Base-by-base conservation (phyloP, 2,888 invertebrate species). In the Eumacrocentrus americanus region DNA sequence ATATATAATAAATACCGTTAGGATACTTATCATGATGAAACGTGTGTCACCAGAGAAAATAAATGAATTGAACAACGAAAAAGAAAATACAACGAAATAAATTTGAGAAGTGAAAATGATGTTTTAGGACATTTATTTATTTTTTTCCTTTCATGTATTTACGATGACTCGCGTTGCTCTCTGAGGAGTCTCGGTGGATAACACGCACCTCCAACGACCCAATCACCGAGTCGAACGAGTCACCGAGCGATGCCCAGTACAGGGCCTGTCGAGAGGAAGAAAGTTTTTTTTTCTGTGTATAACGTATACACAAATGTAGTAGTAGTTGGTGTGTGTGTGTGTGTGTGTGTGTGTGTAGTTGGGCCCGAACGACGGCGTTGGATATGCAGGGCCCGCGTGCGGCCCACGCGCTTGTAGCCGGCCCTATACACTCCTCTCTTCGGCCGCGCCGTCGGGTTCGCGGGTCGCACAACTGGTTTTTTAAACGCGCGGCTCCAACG, bases 391-490 rank as follows among this genome's bases (percentile, higher is more conserved):
- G 73, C 73, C 71, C 73, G 74, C 76, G 75, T 74, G 75, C 79
- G 73, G 79, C 80, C 80, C 80, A 80, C 80, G 79, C 79, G 77
- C 74, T 71, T 64, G 66, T 67, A 64, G 59, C 63, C 61, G 63
- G 64, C 65, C 58, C 65, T 58, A n/a, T n/a, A n/a, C n/a, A 64
- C 58, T 58, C 63, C 58, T 60, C 63, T 42, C 18, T 42, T 59
- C 63, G 55, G 60, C 61, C 57, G 55, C 54, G 58, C 38, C 69
- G 70, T 69, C 72, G 72, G 68, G 69, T 71, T 75, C 72, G 73
- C 71, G 72, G 72, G 75, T 77, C 75, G 77, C 76, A 77, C 79
- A 80, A 80, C 80, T 79, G 80, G 80, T 80, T 80, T 76, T 80
- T 79, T 72, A 78, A 78, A 78, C 77, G 66, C 64, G 35, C 53